A percentile compares a stretch with the other conserved stretches of the same genome.
Evolutionary conservation across 2,113 vertebrate species (phyloP).

Genomic region (Jaculus jaculus): DNA sequence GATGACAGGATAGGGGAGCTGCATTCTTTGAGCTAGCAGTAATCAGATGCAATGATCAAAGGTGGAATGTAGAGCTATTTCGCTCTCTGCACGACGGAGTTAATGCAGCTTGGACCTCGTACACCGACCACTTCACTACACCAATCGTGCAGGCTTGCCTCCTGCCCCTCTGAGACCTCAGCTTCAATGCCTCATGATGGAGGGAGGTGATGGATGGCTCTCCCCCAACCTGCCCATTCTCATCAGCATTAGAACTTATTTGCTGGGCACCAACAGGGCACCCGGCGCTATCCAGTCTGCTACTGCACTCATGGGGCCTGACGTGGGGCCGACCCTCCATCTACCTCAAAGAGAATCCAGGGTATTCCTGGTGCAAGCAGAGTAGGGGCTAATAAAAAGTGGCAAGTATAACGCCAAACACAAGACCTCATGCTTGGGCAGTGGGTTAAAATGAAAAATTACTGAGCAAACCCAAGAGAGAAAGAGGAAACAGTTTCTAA

Average conservation of each 20-base stretch:
- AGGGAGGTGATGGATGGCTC: neutral
- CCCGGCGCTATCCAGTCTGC: neutral
- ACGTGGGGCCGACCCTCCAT: neutral
- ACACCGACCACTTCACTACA: neutral
- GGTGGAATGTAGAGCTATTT: neutral
- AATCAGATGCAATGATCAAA: neutral
- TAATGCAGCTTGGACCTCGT: neutral
- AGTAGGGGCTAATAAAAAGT: conserved; percentile 45
- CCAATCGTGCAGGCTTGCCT: neutral
- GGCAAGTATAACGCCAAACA: neutral
- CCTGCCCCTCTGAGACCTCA: neutral
- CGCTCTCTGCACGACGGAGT: neutral
- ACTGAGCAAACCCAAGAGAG: conserved; percentile 15
- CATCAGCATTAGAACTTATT: conserved; percentile 17
- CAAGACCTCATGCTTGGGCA: conserved; percentile 4
- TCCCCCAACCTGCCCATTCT: conserved; percentile 4
- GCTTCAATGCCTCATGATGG: neutral
- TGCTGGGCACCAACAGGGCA: conserved; percentile 47
- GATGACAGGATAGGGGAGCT: neutral
- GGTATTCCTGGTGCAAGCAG: conserved; percentile 9
- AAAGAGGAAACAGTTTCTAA: conserved; percentile 38
- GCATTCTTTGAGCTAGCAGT: neutral
- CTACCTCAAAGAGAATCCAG: conserved; percentile 50
- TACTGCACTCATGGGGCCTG: neutral
- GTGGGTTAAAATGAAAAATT: conserved; percentile 57